Evolutionary conservation across 2,888 invertebrate genomes (phyloP).

Genomic region (Apodemia duryi): DNA sequence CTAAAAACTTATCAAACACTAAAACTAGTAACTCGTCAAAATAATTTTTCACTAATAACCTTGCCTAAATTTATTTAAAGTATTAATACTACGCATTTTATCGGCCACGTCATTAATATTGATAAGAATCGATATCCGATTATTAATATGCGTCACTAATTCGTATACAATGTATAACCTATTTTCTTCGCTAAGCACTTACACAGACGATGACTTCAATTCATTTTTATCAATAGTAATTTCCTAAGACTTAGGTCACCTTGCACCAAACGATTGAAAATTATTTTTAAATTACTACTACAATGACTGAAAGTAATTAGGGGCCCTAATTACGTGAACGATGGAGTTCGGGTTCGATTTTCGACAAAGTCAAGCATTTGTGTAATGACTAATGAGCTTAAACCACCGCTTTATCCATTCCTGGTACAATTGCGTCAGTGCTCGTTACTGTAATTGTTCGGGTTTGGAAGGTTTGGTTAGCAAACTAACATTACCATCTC

Average conservation of each 20-base stretch:
- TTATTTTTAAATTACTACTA: too few relatives aligned
- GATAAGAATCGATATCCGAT: constrained; percentile 11
- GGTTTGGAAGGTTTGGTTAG: too few relatives aligned
- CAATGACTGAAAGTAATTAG: too few relatives aligned
- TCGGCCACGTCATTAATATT: constrained; percentile 15
- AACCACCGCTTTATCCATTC: too few relatives aligned
- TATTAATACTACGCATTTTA: constrained; percentile 14
- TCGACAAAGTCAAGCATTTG: too few relatives aligned
- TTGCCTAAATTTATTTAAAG: constrained; percentile 3
- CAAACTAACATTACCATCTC: too few relatives aligned
- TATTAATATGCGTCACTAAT: constrained; percentile 14
- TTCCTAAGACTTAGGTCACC: not conserved
- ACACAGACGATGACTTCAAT: not conserved
- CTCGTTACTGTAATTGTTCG: too few relatives aligned
- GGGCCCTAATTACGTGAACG: too few relatives aligned
- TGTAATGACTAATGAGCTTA: too few relatives aligned
- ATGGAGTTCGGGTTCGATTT: too few relatives aligned
- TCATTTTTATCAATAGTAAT: not conserved
- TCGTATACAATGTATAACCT: not conserved
- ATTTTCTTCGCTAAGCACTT: constrained; percentile 1
- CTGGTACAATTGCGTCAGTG: too few relatives aligned
- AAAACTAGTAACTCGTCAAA: constrained; percentile 6
- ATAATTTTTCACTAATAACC: constrained; percentile 12
- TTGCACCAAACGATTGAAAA: too few relatives aligned
- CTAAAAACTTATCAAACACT: not conserved